These are phyloP conservation scores for Asteroscopus sphinx DNA, from an alignment of 2,888 invertebrate genomes.

Conservation along the genomic window DNA sequence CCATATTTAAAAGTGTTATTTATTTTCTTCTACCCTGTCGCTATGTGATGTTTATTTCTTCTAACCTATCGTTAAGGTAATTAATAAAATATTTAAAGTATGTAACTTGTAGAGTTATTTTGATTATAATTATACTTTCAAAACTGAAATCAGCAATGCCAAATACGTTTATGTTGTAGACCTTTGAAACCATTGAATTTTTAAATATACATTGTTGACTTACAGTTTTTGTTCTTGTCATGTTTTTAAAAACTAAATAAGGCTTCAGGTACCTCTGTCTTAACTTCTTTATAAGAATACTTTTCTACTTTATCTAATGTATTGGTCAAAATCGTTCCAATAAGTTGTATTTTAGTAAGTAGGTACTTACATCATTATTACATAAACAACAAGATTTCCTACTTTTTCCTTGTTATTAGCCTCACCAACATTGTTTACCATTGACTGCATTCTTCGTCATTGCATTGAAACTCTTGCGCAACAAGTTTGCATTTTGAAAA, in stretches of 20 bases:
- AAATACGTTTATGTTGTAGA: slow-evolving; percentile 17
- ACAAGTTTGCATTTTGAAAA: slow-evolving; percentile 15
- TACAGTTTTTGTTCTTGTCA: slow-evolving; percentile 1
- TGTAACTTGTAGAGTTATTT: slow-evolving; percentile 6
- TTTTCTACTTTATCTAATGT: no score
- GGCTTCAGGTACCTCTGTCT: background rate
- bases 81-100: slow-evolving; percentile 9
- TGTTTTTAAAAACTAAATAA: background rate
- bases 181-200: slow-evolving; percentile 37
- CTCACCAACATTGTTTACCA: slow-evolving; percentile 10
- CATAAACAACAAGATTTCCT: background rate
- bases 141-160: slow-evolving; percentile 22
- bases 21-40: background rate
- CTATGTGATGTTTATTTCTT: no score
- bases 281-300: background rate
- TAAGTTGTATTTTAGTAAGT: background rate
- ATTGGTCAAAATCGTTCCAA: no score
- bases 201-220: slow-evolving; percentile 11
- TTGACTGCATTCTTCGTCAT: slow-evolving; percentile 10
- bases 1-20: background rate
- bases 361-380: background rate
- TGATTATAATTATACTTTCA: slow-evolving; percentile 32
- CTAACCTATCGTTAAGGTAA: no score
- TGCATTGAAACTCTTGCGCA: slow-evolving; percentile 28
- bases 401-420: slow-evolving; percentile 2